phyloP scores from a whole-genome alignment of 2,113 vertebrate species.

The Carassius carassius region DNA sequence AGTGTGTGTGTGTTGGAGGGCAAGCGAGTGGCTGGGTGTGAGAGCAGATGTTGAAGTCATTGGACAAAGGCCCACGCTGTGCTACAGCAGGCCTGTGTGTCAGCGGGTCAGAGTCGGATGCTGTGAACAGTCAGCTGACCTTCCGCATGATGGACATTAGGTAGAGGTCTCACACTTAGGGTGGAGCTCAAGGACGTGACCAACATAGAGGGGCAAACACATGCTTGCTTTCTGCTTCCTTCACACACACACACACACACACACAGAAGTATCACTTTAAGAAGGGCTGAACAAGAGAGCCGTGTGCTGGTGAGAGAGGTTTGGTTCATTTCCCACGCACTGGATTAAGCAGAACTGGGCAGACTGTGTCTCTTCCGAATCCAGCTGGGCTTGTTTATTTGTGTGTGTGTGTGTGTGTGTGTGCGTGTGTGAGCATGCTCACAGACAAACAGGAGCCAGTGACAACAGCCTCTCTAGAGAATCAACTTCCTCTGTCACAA shows the following conservation, averaged over 20 bases:
- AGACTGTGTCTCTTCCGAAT: conserved; percentile 69
- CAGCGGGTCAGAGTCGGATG: conserved; percentile 62
- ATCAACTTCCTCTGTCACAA: conserved; percentile 54
- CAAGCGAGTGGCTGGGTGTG: conserved; percentile 23
- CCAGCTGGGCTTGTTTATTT: conserved; percentile 78
- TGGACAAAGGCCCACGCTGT: conserved; percentile 56
- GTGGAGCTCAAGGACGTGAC: conserved; percentile 34
- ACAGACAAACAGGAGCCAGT: conserved; percentile 78
- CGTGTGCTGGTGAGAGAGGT: conserved; percentile 43
- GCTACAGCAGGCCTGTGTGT: conserved; percentile 39
- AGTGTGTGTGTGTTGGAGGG: conserved; percentile 16
- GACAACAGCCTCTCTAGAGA: conserved; percentile 60
- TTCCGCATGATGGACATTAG: conserved; percentile 79
- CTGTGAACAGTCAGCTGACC: conserved; percentile 78
- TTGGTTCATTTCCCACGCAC: conserved; percentile 74
- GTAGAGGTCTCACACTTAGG: conserved; percentile 61
- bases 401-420: conserved; percentile 69
- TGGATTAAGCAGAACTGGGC: conserved; percentile 71
- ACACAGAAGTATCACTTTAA: background rate
- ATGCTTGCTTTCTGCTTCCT: conserved; percentile 30
- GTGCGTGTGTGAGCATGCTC: conserved; percentile 70
- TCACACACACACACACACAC: conserved; percentile 29
- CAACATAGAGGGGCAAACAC: conserved; percentile 17
- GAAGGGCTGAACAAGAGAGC: conserved; percentile 16
- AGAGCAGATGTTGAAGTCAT: conserved; percentile 43